Evolutionary conservation across 2,888 invertebrate genomes (phyloP), one percentile per base, ranked within the genome.

Genomic region (Drosophila stalkeri): DNA sequence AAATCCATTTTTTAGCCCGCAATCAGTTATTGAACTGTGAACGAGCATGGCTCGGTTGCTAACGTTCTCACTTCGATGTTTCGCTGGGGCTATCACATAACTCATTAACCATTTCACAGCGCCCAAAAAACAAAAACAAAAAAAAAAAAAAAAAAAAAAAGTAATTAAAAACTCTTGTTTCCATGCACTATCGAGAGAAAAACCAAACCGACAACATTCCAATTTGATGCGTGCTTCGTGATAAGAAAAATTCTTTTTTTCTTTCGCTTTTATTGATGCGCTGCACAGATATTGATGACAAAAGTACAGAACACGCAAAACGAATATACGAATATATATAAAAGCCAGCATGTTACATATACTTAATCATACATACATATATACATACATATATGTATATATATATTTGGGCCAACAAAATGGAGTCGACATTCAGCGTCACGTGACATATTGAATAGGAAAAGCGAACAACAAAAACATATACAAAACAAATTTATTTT

Each of bases 81-180:
- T 46, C 46, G 46, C 14, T 23, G 20, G 14, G 27, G 46, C 55
- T 67, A 80, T 77, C 83, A 56, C 75, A 82, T 82, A 80, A 75
- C 75, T 72, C 59, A 85, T 78, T 80, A 57, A 47, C 52, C 64
- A 65, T 61, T 75, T 78, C 51, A 78, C 60, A 51, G 61, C 62
- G 27, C 33, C 52, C 52, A 35, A 27, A 27, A 39, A 6, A 37
- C 5, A 4, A 76, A 47, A 46, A 78, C n/a, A 44, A 44, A 77
- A 79, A 72, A 52, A 72, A 82, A 80, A 82, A 72, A 80, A 39
- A 6, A 37, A 14, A 4, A 76, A 47, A 46, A 78, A 80, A 73
- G 65, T 85, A 87, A 83, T 87, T 87, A 82, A 80, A 80, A 72
- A 82, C 65, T 80, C 88, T 87, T 80, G 73, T 82, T 78, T 55